Percentiles rank a stretch among this genome's conserved stretches.
phyloP scores from a whole-genome alignment of 2,888 invertebrate species.

The Aleiodes leptofemur region DNA sequence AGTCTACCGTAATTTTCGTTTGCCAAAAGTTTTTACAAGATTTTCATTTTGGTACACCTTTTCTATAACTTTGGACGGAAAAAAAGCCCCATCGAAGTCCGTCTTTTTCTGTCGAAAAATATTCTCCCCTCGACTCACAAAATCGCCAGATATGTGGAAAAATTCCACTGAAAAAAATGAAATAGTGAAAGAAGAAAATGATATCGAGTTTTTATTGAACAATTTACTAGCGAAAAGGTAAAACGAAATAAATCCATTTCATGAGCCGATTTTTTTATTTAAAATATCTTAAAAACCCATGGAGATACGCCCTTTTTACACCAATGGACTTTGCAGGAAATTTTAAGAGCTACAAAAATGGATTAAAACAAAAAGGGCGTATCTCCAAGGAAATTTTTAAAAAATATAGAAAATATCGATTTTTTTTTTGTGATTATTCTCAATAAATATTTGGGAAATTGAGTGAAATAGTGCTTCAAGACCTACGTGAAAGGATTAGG shows the following conservation, averaged over 20 bases:
- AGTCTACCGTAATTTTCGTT: constrained; percentile 58
- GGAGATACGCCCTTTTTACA: too few species aligned
- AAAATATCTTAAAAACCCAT: too few species aligned
- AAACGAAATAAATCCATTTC: not conserved
- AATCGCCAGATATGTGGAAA: constrained; percentile 8
- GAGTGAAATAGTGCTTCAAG: too few species aligned
- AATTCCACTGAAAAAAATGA: constrained; percentile 7
- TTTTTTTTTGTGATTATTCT: too few species aligned
- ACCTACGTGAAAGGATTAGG: too few species aligned
- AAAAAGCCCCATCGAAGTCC: constrained; percentile 17
- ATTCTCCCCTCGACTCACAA: not conserved
- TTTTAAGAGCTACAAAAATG: too few species aligned
- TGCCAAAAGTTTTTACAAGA: constrained; percentile 64
- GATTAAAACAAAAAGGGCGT: too few species aligned
- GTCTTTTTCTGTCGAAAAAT: constrained; percentile 5
- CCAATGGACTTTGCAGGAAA: too few species aligned
- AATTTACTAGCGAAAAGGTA: not conserved
- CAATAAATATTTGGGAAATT: too few species aligned
- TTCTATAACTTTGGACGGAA: constrained; percentile 47
- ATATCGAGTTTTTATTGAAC: not conserved
- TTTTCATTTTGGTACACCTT: constrained; percentile 58
- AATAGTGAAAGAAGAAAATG: not conserved
- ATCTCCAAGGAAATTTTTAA: too few species aligned
- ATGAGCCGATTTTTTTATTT: too few species aligned
- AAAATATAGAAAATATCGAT: too few species aligned